Evolutionary conservation across 2,113 vertebrate species (phyloP).

Genomic region (Apistogramma diplotaenia): DNA sequence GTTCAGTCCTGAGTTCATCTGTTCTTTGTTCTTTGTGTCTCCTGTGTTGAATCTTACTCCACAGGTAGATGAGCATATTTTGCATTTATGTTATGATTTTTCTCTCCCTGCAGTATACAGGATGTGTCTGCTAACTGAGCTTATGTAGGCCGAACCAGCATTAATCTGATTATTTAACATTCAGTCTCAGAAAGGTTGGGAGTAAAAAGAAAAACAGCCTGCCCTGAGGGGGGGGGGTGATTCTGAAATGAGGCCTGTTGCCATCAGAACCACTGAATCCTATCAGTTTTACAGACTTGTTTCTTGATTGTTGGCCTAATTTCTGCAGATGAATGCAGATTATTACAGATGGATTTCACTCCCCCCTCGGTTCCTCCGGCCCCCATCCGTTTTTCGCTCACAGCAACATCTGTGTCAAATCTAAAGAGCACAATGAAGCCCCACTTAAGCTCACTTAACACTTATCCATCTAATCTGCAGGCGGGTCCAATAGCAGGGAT

Average conservation of each 20-base stretch:
- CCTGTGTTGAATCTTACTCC: too few species aligned
- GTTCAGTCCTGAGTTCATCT: too few species aligned
- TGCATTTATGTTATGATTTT: neutral
- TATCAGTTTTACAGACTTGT: neutral
- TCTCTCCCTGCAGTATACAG: neutral
- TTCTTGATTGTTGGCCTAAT: neutral
- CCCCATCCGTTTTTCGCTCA: neutral
- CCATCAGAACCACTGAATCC: neutral
- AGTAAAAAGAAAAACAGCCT: neutral
- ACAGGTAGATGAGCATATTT: neutral
- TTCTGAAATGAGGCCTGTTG: neutral
- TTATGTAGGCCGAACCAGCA: neutral
- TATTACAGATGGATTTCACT: conserved; percentile 37
- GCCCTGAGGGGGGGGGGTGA: neutral
- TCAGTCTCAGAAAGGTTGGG: neutral
- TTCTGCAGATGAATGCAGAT: conserved; percentile 3
- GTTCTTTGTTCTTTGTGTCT: too few species aligned
- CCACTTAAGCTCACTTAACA: conserved; percentile 42
- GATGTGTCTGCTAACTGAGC: neutral
- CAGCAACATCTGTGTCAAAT: conserved; percentile 54
- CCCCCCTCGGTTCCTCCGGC: neutral
- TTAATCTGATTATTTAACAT: neutral
- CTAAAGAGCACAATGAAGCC: conserved; percentile 37
- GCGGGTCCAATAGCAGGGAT: conserved; percentile 27
- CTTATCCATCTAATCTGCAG: conserved; percentile 37